Conservation (phyloP, 1,140 invertebrate genomes). For the Lordiphosa collinella region DNA sequence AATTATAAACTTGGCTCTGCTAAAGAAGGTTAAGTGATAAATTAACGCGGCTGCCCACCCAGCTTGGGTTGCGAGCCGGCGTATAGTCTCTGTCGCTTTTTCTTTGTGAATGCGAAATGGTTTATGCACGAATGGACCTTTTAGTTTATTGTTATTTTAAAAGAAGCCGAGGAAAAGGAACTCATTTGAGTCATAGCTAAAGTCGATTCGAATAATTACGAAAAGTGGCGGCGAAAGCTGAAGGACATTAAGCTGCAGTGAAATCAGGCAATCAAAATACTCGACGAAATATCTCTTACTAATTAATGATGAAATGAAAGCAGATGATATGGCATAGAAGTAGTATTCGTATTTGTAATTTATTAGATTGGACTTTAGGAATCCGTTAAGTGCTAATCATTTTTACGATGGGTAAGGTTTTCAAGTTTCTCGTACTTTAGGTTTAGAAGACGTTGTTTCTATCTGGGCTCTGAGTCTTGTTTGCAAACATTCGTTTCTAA, state of each 20-base stretch:
- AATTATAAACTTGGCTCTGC: conserved; percentile 72
- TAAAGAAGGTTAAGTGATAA: conserved; percentile 76
- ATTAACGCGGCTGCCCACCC: conserved; percentile 58
- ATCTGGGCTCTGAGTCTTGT: too few species aligned
- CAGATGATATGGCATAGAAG: too few species aligned
- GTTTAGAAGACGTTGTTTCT: too few species aligned
- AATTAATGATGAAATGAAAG: too few species aligned
- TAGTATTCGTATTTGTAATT: too few species aligned
- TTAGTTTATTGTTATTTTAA: conserved; percentile 73
- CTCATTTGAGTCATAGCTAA: conserved; percentile 8
- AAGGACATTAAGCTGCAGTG: neutral
- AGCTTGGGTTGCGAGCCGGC: conserved; percentile 10
- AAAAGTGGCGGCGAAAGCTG: conserved; percentile 25
- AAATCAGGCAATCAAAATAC: neutral
- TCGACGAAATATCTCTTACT: too few species aligned
- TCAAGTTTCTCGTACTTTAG: too few species aligned
- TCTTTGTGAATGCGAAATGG: conserved; percentile 42
- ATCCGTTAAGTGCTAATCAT: too few species aligned
- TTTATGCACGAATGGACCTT: conserved; percentile 71
- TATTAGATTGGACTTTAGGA: too few species aligned
- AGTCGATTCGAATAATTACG: conserved; percentile 35
- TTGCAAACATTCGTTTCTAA: too few species aligned
- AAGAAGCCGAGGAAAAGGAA: conserved; percentile 29
- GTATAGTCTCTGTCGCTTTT: conserved; percentile 11
- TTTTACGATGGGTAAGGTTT: too few species aligned